Percentiles rank a stretch among this genome's conserved stretches.
Conservation (phyloP, 1,140 invertebrate species). For the Dinoponera quadriceps region DNA sequence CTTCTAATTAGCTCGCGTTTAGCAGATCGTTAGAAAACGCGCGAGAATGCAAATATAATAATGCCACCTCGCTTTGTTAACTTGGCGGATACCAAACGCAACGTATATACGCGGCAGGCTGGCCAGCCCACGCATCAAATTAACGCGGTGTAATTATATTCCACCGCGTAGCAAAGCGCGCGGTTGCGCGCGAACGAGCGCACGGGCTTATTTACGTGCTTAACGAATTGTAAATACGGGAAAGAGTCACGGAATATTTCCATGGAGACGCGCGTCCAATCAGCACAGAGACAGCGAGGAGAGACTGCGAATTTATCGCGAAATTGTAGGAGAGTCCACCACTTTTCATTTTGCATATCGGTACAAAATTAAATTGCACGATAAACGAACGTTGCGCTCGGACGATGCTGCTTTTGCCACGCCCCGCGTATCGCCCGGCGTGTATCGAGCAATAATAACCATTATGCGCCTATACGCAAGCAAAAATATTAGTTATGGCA, state of each 20-base stretch:
- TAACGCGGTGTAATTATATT: conserved; percentile 51
- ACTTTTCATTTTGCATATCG: conserved; percentile 31
- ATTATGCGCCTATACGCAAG: not conserved
- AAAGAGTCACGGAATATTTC: conserved; percentile 43
- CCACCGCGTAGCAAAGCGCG: not conserved
- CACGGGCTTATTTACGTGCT: conserved; percentile 41
- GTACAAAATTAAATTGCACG: conserved; percentile 8
- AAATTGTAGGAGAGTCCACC: conserved; percentile 41
- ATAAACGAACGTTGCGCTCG: conserved; percentile 24
- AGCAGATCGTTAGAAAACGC: conserved; percentile 32
- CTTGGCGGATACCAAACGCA: conserved; percentile 29
- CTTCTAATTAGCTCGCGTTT: conserved; percentile 38
- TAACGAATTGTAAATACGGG: conserved; percentile 55
- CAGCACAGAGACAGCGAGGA: conserved; percentile 16
- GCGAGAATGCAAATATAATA: conserved; percentile 30
- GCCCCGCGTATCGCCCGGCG: not conserved
- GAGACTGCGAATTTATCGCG: conserved; percentile 28
- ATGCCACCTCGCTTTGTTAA: conserved; percentile 24
- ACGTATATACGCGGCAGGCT: too few species aligned
- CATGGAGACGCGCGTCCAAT: conserved; percentile 37
- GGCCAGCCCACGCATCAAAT: too few species aligned
- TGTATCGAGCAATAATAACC: conserved; percentile 31
- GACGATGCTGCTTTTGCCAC: too few species aligned
- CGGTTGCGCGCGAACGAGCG: not conserved
- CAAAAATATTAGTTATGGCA: conserved; percentile 39